Evolutionary conservation across 2,113 vertebrate species (phyloP).

Genomic region (Hepsetus odoe): DNA sequence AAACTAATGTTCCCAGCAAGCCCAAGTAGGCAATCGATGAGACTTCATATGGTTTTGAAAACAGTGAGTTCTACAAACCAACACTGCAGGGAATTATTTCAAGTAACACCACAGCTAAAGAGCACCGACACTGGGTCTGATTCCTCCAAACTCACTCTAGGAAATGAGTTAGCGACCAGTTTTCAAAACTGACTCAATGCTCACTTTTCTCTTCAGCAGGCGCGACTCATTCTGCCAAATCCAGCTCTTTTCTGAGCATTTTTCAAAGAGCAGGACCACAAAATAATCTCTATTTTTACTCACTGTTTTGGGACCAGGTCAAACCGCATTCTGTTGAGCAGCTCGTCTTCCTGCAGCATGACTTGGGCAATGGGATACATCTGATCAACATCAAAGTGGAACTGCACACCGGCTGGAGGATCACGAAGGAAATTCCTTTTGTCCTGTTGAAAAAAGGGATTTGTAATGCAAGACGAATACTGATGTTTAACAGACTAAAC

Average conservation of each 20-base stretch:
- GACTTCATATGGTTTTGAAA: too few species aligned
- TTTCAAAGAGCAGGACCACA: neutral
- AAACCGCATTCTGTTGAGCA: slow-evolving; percentile 93
- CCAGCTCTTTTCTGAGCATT: neutral
- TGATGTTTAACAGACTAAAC: neutral
- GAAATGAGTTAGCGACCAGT: too few species aligned
- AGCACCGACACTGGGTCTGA: too few species aligned
- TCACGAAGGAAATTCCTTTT: slow-evolving; percentile 91
- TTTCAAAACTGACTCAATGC: too few species aligned
- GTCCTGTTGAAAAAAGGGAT: slow-evolving; percentile 74
- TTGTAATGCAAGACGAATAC: neutral
- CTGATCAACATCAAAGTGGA: slow-evolving; percentile 90
- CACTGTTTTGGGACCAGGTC: slow-evolving; percentile 94
- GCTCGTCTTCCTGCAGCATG: slow-evolving; percentile 92
- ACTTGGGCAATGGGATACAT: slow-evolving; percentile 90
- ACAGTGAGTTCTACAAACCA: too few species aligned
- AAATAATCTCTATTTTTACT: slow-evolving; percentile 60
- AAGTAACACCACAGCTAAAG: too few species aligned
- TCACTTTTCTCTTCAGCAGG: neutral
- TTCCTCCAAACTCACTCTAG: too few species aligned
- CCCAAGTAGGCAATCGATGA: too few species aligned
- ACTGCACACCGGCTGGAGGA: slow-evolving; percentile 90
- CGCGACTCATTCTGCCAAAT: neutral
- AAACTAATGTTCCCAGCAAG: too few species aligned
- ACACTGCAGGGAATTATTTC: too few species aligned